phyloP scores from a whole-genome alignment of 2,797 vertebrate genomes.

The Liasis olivaceus region DNA sequence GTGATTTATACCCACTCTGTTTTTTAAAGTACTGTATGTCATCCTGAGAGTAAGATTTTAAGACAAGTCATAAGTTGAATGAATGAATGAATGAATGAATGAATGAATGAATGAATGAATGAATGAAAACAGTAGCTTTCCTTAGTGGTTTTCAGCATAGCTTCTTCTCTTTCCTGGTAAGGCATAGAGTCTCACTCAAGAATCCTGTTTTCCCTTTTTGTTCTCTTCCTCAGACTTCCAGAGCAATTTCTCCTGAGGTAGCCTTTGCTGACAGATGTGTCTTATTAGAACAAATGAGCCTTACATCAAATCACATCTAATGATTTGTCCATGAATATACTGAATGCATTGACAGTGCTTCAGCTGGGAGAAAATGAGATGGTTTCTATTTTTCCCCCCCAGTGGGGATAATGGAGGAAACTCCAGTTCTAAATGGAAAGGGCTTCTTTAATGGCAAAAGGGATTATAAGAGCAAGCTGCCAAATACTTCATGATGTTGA shows the following conservation, averaged over 20 bases:
- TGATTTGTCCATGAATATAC: conserved; percentile 3
- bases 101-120: not conserved
- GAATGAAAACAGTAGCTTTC: not conserved
- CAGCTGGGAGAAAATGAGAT: conserved; percentile 7
- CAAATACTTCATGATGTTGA: not conserved
- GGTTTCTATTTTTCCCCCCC: not conserved
- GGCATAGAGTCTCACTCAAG: not conserved
- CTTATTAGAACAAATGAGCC: not conserved
- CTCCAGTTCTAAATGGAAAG: not conserved
- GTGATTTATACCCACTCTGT: not conserved
- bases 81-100: not conserved
- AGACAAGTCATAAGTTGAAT: not conserved
- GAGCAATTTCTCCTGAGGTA: not conserved
- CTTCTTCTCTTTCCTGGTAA: not conserved
- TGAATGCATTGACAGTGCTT: not conserved
- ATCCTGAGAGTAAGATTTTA: not conserved
- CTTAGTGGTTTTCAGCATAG: not conserved
- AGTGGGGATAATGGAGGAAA: not conserved
- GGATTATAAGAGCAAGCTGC: not conserved
- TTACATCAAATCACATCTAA: not conserved
- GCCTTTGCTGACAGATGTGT: not conserved
- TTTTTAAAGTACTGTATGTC: not conserved
- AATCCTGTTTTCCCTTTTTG: not conserved
- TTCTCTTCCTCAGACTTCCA: not conserved
- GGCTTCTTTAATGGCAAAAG: not conserved